Base-by-base conservation (phyloP, 2,797 vertebrate species). In the Melanotaenia maccullochi region DNA sequence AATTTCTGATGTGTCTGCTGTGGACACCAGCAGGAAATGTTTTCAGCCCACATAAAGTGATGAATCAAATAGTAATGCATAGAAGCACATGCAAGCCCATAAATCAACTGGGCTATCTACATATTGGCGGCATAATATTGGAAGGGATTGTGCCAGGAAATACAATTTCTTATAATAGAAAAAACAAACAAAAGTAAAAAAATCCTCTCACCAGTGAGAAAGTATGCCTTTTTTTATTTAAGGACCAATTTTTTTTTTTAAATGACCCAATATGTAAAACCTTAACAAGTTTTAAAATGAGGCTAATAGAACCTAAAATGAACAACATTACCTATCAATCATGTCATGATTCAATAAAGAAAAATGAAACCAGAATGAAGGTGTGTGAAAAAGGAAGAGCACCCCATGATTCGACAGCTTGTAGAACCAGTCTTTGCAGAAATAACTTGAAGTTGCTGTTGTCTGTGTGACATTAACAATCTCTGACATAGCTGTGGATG, bases 21-120 rank as follows among this genome's bases (percentile, higher is more conserved):
- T 28, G 54, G 70, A 88, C 71, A 79, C 54, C 20, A 60, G 60
- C 62, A 84, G 68, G 69, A 84, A 76, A 79, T 63, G 59, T 67
- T 78, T 47, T 76, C 68, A 55, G 63, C 74, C 66, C 60, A 64
- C 57, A 60, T 73, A 65, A 65, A 78, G 71, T 24, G 71, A 90
- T 75, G 55, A 81, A 86, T 91, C 78, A 87, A 86, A 80, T 74
- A 75, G 62, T 74, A 32, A 77, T 79, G 63, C 75, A 75, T 36
- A 52, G 5, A 13, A 24, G 40, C 6, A 3, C 28, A 33, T 49
- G 72, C 54, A 68, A 40, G 55, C 69, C 70, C 81, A 60, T 76
- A 65, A 61, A 78, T 82, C 85, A 81, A 61, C 62, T 54, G 75
- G 47, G 30, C 62, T 56, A 83, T 78, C 60, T 73, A 67, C 58